phyloP scores from a whole-genome alignment of 2,888 invertebrate species.

The Lepeophtheirus nordmannii region DNA sequence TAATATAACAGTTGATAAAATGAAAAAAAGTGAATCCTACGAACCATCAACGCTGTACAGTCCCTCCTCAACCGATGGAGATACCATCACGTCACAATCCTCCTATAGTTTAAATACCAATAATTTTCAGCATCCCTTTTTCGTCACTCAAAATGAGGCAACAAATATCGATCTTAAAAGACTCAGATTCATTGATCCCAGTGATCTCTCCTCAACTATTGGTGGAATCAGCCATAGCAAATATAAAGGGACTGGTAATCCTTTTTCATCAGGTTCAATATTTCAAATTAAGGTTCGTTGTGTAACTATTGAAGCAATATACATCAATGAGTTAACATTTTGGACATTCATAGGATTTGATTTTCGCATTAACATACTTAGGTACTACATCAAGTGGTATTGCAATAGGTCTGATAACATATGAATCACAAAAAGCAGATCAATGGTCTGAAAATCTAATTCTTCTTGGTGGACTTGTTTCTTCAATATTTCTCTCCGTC shows the following conservation, averaged over 20 bases:
- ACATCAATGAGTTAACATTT: too few species aligned
- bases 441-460: constrained; percentile 9
- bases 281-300: background rate
- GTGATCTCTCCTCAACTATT: background rate
- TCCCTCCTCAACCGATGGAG: background rate
- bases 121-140: background rate
- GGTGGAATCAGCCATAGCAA: too few species aligned
- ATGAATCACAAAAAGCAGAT: background rate
- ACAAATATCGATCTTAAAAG: background rate
- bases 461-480: constrained; percentile 5
- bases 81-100: background rate
- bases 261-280: background rate
- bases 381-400: constrained; percentile 1
- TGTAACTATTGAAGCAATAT: too few species aligned
- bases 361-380: background rate
- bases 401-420: constrained; percentile 2
- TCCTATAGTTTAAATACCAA: background rate
- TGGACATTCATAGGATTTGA: background rate
- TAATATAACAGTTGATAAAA: background rate
- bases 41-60: background rate
- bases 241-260: background rate
- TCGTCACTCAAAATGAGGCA: background rate
- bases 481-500: background rate
- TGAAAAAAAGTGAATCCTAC: constrained; percentile 1
- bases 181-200: background rate